Evolutionary conservation across 2,888 invertebrate genomes (phyloP), one percentile per base, ranked within the genome.

Genomic region (Amphimallon solstitiale): DNA sequence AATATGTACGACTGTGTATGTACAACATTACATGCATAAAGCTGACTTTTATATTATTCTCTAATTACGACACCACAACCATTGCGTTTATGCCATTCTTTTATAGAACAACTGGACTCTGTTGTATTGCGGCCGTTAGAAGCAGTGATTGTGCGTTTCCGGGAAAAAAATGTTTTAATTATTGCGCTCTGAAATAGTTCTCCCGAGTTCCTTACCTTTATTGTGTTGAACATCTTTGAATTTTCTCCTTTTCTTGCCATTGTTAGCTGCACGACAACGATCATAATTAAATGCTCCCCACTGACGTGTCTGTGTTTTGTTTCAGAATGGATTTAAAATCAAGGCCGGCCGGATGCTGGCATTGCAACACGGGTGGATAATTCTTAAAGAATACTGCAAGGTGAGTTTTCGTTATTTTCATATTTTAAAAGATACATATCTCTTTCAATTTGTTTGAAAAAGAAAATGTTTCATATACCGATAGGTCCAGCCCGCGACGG

Each of bases 331-430:
- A 73, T 72, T 75, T 75, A 67, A 70, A 70, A 72, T 70, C 71
- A 69, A 76, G 72, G 79, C 80, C 79, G 75, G 79, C 79, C 73
- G 63, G 69, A 75, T 72, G 79, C 80, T 79, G 80, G 81, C 79
- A 76, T 59, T 74, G 72, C 49, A 76, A 73, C 72, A 79, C 79
- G 69, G 77, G 80, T 69, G 80, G 80, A 76, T 81, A 78, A 78
- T 70, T 67, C 61, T 60, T 54, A 60, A 62, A 66, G 46, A 67
- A 70, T 61, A 68, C 68, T 52, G 66, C 61, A 69, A 69, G 68
- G 71, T 71, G 62, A 69, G 69, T 56, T 34, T 51, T n/a, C 29
- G 35, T 60, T 23, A n/a, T 14, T 48, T 34, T 46, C 23, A 52
- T 15, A 7, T 45, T 34, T 34, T 19, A n/a, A n/a, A n/a, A n/a